Percentiles rank a stretch among this genome's conserved stretches.
These are phyloP conservation scores for Perodicticus potto DNA, from an alignment of 2,797 vertebrate genomes.

Conservation along the genomic window DNA sequence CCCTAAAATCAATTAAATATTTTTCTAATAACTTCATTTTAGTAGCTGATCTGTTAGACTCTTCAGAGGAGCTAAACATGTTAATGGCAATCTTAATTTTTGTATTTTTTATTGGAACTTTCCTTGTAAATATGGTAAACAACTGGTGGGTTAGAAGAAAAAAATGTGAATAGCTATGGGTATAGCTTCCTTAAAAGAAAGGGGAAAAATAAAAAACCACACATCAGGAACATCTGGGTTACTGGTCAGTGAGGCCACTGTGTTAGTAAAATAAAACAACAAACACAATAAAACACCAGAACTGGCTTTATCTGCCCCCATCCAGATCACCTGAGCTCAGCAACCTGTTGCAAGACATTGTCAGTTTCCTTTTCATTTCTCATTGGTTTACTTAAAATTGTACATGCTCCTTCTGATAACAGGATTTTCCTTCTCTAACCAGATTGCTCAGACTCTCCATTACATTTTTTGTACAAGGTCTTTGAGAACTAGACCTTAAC, in stretches of 20 bases:
- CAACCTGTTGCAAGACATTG: not conserved
- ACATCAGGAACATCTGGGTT: constrained; percentile 50
- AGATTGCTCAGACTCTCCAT: constrained; percentile 34
- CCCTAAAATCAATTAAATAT: constrained; percentile 65
- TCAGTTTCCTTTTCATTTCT: constrained; percentile 28
- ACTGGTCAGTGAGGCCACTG: constrained; percentile 49
- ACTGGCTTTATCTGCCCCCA: not conserved
- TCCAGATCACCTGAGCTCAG: not conserved
- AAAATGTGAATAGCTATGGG: not conserved
- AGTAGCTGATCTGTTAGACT: constrained; percentile 31
- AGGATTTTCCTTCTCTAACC: constrained; percentile 25
- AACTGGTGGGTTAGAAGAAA: constrained; percentile 55
- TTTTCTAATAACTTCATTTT: not conserved
- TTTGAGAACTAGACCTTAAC: constrained; percentile 47
- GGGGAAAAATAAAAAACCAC: not conserved
- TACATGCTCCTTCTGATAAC: constrained; percentile 8
- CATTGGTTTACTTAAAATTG: constrained; percentile 22
- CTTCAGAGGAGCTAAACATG: not conserved
- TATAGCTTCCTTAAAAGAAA: not conserved
- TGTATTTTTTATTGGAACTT: constrained; percentile 71
- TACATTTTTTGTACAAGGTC: constrained; percentile 50
- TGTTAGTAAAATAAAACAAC: constrained; percentile 65
- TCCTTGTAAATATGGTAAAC: constrained; percentile 57
- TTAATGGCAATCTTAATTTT: constrained; percentile 61
- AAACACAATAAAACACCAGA: not conserved